Conservation (phyloP, 1,140 invertebrate genomes). For the Euwallacea similis region DNA sequence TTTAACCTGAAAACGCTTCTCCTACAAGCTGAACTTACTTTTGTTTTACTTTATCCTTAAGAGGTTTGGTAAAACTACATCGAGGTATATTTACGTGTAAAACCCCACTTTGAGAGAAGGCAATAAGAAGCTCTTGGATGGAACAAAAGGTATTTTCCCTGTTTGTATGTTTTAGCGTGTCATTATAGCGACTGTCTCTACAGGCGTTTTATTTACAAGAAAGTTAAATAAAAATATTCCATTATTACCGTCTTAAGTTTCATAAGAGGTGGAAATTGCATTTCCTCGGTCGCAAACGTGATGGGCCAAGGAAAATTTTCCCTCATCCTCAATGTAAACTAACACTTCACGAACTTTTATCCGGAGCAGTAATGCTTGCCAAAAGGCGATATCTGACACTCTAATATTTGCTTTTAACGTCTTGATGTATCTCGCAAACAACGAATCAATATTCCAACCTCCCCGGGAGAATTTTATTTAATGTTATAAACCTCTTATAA, state of each 20-base stretch:
- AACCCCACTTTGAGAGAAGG: no score
- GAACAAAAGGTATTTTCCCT: no score
- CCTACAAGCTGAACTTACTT: no score
- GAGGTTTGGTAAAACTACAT: no score
- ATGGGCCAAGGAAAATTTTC: slow-evolving; percentile 7
- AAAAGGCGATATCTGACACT: slow-evolving; percentile 25
- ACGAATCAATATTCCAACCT: slow-evolving; percentile 16
- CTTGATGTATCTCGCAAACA: slow-evolving; percentile 23
- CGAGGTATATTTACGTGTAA: no score
- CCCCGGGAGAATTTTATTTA: slow-evolving; percentile 5
- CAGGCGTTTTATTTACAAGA: background rate
- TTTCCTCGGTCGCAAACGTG: background rate
- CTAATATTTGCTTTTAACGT: slow-evolving; percentile 27
- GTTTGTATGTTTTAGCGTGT: no score
- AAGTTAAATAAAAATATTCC: slow-evolving; percentile 14
- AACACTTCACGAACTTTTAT: slow-evolving; percentile 22
- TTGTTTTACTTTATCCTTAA: no score
- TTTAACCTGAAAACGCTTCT: no score
- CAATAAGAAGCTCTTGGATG: no score
- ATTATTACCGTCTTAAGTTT: slow-evolving; percentile 17
- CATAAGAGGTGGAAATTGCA: slow-evolving; percentile 13
- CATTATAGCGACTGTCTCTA: background rate
- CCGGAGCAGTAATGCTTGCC: slow-evolving; percentile 4
- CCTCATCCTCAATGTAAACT: slow-evolving; percentile 16
- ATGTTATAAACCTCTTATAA: slow-evolving; percentile 16